These are phyloP conservation scores for Scaptomyza pallida DNA, from an alignment of 1,140 invertebrate genomes.

Conservation along the genomic window DNA sequence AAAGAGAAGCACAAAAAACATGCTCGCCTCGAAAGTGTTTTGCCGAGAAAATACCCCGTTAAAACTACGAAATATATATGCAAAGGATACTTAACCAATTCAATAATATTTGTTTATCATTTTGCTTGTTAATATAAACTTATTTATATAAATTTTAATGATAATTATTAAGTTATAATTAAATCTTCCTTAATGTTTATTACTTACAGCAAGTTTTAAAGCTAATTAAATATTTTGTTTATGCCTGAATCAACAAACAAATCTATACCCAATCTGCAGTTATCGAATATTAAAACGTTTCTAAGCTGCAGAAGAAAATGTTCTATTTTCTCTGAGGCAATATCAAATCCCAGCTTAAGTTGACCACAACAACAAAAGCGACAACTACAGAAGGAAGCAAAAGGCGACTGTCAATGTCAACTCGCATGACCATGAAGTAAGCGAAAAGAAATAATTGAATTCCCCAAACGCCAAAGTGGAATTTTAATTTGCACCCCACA, in stretches of 20 bases:
- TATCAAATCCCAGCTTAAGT: conserved; percentile 30
- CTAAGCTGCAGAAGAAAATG: conserved; percentile 28
- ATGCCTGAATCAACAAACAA: too few species aligned
- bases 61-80: too few species aligned
- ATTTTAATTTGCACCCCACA: conserved; percentile 73
- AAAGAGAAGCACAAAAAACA: neutral
- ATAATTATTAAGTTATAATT: too few species aligned
- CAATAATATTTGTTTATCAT: too few species aligned
- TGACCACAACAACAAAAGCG: conserved; percentile 50
- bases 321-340: conserved; percentile 23
- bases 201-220: too few species aligned
- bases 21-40: neutral
- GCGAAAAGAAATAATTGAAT: conserved; percentile 77
- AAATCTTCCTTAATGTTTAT: too few species aligned
- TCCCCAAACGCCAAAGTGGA: conserved; percentile 80
- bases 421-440: conserved; percentile 54
- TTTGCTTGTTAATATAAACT: too few species aligned
- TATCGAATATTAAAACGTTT: neutral
- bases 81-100: too few species aligned
- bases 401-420: conserved; percentile 70
- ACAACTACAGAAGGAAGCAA: conserved; percentile 14
- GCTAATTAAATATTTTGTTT: too few species aligned
- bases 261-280: too few species aligned
- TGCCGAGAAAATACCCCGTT: conserved; percentile 2
- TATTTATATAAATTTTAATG: too few species aligned